Base-by-base conservation (phyloP, 2,113 vertebrate species). In the Agapornis roseicollis region DNA sequence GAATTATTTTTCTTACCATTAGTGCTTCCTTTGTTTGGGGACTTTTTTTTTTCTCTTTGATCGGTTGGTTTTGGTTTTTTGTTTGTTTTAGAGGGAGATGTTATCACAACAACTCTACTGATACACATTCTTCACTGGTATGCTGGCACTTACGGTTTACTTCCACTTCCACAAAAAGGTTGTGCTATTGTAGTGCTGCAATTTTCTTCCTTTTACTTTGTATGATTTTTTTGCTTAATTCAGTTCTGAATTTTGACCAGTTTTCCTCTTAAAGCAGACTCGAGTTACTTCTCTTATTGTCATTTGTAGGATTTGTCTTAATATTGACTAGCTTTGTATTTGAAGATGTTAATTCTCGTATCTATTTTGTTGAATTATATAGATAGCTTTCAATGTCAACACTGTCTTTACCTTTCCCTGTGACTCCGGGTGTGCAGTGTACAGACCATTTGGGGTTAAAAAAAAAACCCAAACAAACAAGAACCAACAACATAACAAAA, bases 181-280 rank as follows among this genome's bases (percentile, higher is more conserved):
- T 69, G 14, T 44, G 18, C 14, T 85, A 52, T 50, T 82, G 56
- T 33, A 91, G 46, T 58, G 25, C 6, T 78, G 49, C 15, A n/a
- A 13, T 68, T 91, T 85, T 68, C 23, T 65, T 81, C 28, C 72
- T 87, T 94, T 91, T 47, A 84, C 19, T 93, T 90, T 77, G 35
- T 93, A 46, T 63, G 19, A 84, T 69, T 95, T 89, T 89, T 82
- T 85, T 46, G 88, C 16, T 93, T 85, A 88, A 91, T 96, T 90
- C 47, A 49, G 4, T 65, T 94, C 74, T 69, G 61, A 91, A 96
- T 29, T 82, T 83, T 44, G 37, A 95, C 29, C 3, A 72, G 1
- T 77, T 97, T 95, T 90, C 50, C 49, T 73, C 90, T 37, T 80
- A 22, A 95, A 72, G 42, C 31, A 94, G 77, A 82, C 27, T 82